A percentile compares a stretch with the other conserved stretches of the same genome.
These are phyloP conservation scores for Lepisosteus oculatus DNA, from an alignment of 2,113 vertebrate genomes.

Conservation along the genomic window DNA sequence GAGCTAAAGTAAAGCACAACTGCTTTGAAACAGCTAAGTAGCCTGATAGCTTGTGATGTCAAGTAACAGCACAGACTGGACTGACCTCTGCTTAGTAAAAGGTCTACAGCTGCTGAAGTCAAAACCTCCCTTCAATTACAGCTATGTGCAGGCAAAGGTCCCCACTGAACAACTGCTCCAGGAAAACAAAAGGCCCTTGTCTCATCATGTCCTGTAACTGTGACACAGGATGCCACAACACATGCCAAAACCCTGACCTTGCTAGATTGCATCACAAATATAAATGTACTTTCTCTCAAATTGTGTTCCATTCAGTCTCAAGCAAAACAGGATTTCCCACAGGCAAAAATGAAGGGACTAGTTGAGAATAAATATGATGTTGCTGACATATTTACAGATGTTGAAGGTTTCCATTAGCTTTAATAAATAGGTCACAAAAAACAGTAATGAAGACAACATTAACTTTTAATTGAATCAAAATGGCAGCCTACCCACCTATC, in stretches of 20 bases:
- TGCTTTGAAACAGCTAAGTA: too few relatives aligned
- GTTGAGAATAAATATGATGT: background rate
- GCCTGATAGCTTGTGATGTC: too few relatives aligned
- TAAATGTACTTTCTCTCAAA: background rate
- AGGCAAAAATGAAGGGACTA: background rate
- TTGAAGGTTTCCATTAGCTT: background rate
- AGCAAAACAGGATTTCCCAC: background rate
- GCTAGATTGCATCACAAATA: background rate
- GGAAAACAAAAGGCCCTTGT: background rate
- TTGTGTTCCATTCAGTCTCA: background rate
- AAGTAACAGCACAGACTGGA: too few relatives aligned
- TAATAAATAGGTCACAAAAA: too few relatives aligned
- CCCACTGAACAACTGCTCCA: background rate
- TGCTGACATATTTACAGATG: background rate
- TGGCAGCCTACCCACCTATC: background rate
- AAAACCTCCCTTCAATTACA: background rate
- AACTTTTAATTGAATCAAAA: background rate
- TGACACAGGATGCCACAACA: background rate
- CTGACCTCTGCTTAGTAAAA: background rate
- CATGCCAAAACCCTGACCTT: background rate
- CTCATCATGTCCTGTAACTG: background rate
- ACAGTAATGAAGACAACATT: too few relatives aligned
- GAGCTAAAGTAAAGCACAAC: too few relatives aligned
- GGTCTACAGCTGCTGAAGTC: background rate
- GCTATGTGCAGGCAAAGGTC: constrained; percentile 6